Percentiles rank a stretch among this genome's conserved stretches.
Conservation (phyloP, 2,797 vertebrate genomes). For the Pantherophis alleghaniensis region DNA sequence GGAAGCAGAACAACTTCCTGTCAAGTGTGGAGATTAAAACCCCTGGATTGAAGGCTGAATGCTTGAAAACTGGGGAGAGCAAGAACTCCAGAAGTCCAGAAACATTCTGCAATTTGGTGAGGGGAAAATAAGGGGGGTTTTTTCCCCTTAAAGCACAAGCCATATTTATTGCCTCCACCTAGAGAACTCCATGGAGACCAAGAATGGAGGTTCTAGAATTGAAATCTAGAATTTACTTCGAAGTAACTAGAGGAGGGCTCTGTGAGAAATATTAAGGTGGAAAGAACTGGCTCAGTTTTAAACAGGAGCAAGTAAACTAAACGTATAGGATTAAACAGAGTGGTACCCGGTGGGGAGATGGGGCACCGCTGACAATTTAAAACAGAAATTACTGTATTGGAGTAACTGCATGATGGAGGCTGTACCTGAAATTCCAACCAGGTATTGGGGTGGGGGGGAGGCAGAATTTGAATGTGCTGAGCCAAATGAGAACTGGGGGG, state of each 20-base stretch:
- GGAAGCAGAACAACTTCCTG: neutral
- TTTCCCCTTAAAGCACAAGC: neutral
- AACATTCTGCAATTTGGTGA: neutral
- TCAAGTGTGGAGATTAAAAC: neutral
- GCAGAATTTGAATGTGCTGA: neutral
- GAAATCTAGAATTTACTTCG: neutral
- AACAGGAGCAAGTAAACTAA: neutral
- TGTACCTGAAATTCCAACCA: neutral
- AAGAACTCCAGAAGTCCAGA: neutral
- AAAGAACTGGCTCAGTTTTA: neutral
- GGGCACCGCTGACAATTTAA: neutral
- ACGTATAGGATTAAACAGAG: neutral
- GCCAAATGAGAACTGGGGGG: neutral
- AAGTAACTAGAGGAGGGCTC: too few relatives aligned
- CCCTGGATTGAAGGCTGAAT: neutral
- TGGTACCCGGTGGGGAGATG: too few relatives aligned
- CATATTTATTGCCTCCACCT: neutral
- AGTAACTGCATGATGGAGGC: neutral
- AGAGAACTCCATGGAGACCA: neutral
- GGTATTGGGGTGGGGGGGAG: neutral
- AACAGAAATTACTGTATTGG: neutral
- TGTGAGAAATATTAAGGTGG: neutral
- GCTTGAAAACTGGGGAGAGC: neutral
- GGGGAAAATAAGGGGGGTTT: rapidly evolving
- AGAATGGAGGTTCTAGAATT: neutral